Conservation (phyloP, 1,140 invertebrate genomes). For the Zaprionus ornatus region DNA sequence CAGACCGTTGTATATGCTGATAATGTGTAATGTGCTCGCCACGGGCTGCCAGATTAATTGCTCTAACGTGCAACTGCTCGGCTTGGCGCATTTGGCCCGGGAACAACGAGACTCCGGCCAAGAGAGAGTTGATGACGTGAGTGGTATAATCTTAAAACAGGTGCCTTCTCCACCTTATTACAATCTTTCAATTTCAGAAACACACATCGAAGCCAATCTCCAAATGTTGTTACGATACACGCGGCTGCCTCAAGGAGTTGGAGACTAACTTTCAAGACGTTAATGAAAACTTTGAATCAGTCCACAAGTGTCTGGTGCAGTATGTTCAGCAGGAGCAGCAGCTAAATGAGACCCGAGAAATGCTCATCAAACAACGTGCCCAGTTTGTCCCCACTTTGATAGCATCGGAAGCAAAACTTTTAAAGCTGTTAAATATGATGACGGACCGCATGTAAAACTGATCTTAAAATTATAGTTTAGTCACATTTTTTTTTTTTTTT, state of each 20-base stretch:
- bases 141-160: neutral
- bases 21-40: constrained; percentile 40
- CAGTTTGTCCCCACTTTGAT: constrained; percentile 33
- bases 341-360: constrained; percentile 20
- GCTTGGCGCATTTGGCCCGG: constrained; percentile 39
- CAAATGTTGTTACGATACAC: neutral
- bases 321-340: constrained; percentile 46
- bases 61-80: constrained; percentile 35
- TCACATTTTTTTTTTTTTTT: neutral
- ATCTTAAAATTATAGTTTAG: neutral
- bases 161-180: too few relatives aligned
- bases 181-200: neutral
- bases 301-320: constrained; percentile 31
- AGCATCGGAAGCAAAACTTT: constrained; percentile 35
- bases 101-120: constrained; percentile 4
- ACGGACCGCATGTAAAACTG: neutral
- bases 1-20: constrained; percentile 26
- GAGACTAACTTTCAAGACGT: constrained; percentile 33
- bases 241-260: constrained; percentile 1
- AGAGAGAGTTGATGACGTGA: constrained; percentile 6
- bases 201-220: neutral
- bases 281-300: constrained; percentile 28
- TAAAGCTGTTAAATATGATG: constrained; percentile 18
- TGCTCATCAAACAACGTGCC: constrained; percentile 21
- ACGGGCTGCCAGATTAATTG: constrained; percentile 26